Base-by-base conservation (phyloP, 2,888 invertebrate species). In the Lochmaea capreae region DNA sequence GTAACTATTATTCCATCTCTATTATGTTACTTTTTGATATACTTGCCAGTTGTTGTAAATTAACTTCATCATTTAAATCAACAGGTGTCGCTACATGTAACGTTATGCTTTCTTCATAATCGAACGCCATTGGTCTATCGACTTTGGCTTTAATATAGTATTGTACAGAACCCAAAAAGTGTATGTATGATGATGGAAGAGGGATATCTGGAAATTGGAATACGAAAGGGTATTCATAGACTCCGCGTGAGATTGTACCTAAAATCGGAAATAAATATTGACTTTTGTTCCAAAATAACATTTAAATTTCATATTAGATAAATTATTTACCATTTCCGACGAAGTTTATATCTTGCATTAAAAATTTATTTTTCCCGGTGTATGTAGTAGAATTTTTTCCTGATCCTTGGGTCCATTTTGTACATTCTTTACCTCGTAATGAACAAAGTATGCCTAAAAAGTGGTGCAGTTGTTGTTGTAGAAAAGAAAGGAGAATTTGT, bases 401-500 rank as follows among this genome's bases (percentile, higher is more conserved):
- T n/a, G 61, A 61, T 39, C 39, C n/a, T 61, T 65, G 63, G 18
- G 42, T 14, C 42, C 43, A 43, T 18, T 10, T 46, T 6, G 65
- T 65, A 26, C 22, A 26, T 49, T 65, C 65, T 65, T 26, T 46
- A 8, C 65, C 65, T 46, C n/a, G 52, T 26, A 65, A 49, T n/a
- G 49, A 18, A 52, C 65, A 65, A n/a, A 6, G 11, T 49, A 65
- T 65, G 12, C 65, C 65, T 65, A 65, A 52, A 65, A 65, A n/a
- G 5, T 39, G 43, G 33, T 39, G 8, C 33, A 8, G 33, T 39
- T 39, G 33, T 39, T 9, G 8, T 39, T 39, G 33, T 39, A 39
- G 8, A 8, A 39, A 39, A 39, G 9, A 9, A 39, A 39, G 8
- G 9, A 39, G 8, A 39, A 33, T 33, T 33, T 33, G 2, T 0